Evolutionary conservation across 2,113 vertebrate species (phyloP), one percentile per base, ranked within the genome.

Genomic region (Vulpes ferrilata): DNA sequence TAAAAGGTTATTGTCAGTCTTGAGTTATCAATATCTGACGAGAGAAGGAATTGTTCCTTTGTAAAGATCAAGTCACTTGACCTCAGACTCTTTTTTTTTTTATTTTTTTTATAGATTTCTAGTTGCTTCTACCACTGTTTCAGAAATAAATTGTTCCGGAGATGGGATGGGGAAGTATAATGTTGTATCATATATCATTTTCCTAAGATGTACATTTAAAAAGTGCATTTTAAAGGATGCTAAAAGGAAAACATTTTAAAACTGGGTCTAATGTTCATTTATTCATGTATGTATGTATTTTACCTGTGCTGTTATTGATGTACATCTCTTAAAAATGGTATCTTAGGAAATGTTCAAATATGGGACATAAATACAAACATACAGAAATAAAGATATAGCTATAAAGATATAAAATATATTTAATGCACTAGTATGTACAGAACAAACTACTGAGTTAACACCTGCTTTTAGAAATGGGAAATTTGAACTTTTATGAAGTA

Each of bases 401-500:
- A 16, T 86, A 76, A 67, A 90, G 17, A 32, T 90, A 94, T 35
- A 96, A 78, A 95, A 73, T 60, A 71, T 51, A 84, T 53, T 17
- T 16, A 82, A 88, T 38, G 32, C 90, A 59, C 0, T 2, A 3
- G 12, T 23, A 85, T 76, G 38, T 1, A 20, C 27, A 53, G 15
- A 81, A 11, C 2, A 84, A 93, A 84, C 48, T 95, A 35, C n/a
- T 76, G 25, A 80, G 74, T 71, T 93, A 81, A 57, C 27, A 60
- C 48, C 53, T 27, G 11, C 9, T 90, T 92, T 96, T 87, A n/a
- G 60, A 55, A 90, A 81, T 79, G 55, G 32, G 79, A 90, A 90
- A 79, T 96, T 74, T 88, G n/a, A 67, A 92, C 15, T 87, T 82
- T 27, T 88, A n/a, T 90, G 48, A 94, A 53, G 19, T 81, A 90